phyloP scores from a whole-genome alignment of 2,888 invertebrate species.

The Hirtodrosophila confusa region DNA sequence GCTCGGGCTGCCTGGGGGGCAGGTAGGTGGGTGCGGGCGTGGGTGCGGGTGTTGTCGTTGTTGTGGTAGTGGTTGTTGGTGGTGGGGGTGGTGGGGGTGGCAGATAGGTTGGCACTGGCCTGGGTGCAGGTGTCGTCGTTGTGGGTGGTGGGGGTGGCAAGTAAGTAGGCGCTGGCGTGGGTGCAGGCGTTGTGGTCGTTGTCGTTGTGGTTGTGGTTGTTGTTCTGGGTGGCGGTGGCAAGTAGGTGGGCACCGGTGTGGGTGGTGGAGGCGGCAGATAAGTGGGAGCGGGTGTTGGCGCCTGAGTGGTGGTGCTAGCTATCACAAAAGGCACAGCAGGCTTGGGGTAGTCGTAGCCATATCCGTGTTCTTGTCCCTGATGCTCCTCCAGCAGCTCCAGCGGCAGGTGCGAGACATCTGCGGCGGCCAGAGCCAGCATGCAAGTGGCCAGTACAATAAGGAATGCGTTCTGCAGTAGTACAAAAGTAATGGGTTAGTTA shows the following conservation, averaged over 20 bases:
- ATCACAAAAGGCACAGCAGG: conserved; percentile 69
- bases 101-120: conserved; percentile 25
- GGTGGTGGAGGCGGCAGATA: conserved; percentile 61
- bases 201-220: conserved; percentile 37
- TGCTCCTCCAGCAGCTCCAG: conserved; percentile 38
- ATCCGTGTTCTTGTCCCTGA: conserved; percentile 44
- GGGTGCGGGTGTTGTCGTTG: conserved; percentile 60
- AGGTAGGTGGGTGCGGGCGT: conserved; percentile 68
- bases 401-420: conserved; percentile 76
- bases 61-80: conserved; percentile 51
- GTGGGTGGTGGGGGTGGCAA: conserved; percentile 55
- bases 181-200: conserved; percentile 47
- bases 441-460: conserved; percentile 55
- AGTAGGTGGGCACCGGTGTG: conserved; percentile 38
- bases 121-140: conserved; percentile 24
- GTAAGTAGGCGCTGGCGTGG: conserved; percentile 56
- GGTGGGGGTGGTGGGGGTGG: conserved; percentile 36
- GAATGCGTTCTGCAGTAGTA: conserved; percentile 54
- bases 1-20: conserved; percentile 38
- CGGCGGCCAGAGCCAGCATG: conserved; percentile 54
- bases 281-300: conserved; percentile 58
- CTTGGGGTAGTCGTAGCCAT: conserved; percentile 76
- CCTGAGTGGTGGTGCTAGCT: conserved; percentile 45
- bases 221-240: conserved; percentile 47
- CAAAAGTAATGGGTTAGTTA: not conserved